phyloP scores from a whole-genome alignment of 2,797 vertebrate species.

The Danio aesculapii region DNA sequence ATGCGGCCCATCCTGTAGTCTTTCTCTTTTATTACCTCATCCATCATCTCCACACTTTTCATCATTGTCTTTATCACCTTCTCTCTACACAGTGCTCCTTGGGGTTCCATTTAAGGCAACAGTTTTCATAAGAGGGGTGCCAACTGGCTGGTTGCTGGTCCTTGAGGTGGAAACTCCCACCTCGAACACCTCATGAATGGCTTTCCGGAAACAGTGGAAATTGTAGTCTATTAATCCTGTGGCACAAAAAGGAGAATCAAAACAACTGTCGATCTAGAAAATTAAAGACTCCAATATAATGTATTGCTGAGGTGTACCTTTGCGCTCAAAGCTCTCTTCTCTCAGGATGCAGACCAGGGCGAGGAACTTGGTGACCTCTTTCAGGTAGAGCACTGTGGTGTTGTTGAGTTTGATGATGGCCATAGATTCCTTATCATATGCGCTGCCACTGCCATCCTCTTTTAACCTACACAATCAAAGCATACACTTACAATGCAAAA shows the following conservation, averaged over 20 bases:
- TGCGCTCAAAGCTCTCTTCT: conserved; percentile 99
- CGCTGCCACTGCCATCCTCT: conserved; percentile 96
- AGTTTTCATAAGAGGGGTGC: conserved; percentile 88
- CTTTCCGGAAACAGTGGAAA: conserved; percentile 99
- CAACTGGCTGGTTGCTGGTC: conserved; percentile 81
- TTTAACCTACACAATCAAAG: conserved; percentile 83
- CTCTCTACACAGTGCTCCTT: conserved; percentile 88
- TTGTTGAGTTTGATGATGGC: conserved; percentile 99
- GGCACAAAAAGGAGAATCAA: conserved; percentile 16
- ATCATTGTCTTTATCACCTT: conserved; percentile 53
- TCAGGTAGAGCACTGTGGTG: conserved; percentile 98
- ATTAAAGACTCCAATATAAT: background rate
- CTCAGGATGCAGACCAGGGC: conserved; percentile 98
- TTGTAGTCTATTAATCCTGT: conserved; percentile 99
- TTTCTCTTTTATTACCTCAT: conserved; percentile 65
- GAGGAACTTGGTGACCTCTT: conserved; percentile 99
- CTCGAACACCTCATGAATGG: conserved; percentile 98
- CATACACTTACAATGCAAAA: background rate
- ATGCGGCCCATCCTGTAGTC: conserved; percentile 40
- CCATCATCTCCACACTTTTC: conserved; percentile 54
- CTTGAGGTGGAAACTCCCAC: conserved; percentile 91
- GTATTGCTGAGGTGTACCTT: conserved; percentile 80
- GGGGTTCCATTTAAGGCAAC: conserved; percentile 95
- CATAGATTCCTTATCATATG: conserved; percentile 99
- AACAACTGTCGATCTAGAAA: background rate